Evolutionary conservation across 2,797 vertebrate genomes (phyloP).

Genomic region (Chaunax sp.): DNA sequence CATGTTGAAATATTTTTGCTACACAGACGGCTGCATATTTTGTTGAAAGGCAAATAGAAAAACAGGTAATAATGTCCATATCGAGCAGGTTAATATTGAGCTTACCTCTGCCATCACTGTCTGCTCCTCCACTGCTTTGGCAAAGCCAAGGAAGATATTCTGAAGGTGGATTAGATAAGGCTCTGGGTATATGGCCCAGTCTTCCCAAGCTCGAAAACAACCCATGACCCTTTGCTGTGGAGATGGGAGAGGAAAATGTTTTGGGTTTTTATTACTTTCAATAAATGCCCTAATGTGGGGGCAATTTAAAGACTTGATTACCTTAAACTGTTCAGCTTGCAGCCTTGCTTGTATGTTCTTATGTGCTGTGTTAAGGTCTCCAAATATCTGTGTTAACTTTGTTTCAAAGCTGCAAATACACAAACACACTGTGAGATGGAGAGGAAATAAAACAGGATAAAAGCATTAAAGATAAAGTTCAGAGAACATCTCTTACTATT

Average conservation of each 20-base stretch:
- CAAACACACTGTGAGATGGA: conserved; percentile 13
- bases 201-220: conserved; percentile 88
- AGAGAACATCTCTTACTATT: conserved; percentile 80
- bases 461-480: not conserved
- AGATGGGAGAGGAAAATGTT: not conserved
- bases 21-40: not conserved
- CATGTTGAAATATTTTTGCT: not conserved
- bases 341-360: conserved; percentile 86
- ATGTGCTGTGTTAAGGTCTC: conserved; percentile 81
- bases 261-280: not conserved
- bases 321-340: conserved; percentile 89
- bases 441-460: not conserved
- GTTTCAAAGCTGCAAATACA: conserved; percentile 82
- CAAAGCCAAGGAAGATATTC: conserved; percentile 86
- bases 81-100: conserved; percentile 7
- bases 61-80: not conserved
- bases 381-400: conserved; percentile 85
- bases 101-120: conserved; percentile 74
- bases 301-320: conserved; percentile 37
- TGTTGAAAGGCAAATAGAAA: not conserved
- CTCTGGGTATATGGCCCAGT: conserved; percentile 88
- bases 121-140: conserved; percentile 79
- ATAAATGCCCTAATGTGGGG: conserved; percentile 6
- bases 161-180: conserved; percentile 86
- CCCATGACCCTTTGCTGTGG: conserved; percentile 85